phyloP scores from a whole-genome alignment of 2,113 vertebrate species.

The Eudyptes chrysolophus region DNA sequence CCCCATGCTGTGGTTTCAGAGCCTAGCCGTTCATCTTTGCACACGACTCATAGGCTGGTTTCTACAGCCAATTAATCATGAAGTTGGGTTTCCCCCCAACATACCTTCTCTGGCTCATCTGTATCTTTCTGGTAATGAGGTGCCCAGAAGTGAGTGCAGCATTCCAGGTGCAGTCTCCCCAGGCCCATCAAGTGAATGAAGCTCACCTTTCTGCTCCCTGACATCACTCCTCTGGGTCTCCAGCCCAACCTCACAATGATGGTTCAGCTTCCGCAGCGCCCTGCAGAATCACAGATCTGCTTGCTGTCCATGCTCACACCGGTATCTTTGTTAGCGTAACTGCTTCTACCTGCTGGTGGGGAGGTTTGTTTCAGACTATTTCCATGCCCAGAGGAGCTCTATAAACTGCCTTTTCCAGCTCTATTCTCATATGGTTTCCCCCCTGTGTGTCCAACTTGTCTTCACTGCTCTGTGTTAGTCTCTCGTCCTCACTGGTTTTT shows the following conservation, averaged over 20 bases:
- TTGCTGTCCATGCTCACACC: not conserved
- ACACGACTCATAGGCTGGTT: not conserved
- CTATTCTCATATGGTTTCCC: not conserved
- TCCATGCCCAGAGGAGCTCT: not conserved
- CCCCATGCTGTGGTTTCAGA: not conserved
- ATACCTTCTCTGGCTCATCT: not conserved
- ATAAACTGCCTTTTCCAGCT: not conserved
- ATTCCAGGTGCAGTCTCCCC: not conserved
- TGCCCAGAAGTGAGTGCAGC: not conserved
- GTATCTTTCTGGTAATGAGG: not conserved
- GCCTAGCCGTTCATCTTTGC: not conserved
- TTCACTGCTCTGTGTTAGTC: not conserved
- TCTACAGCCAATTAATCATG: not conserved
- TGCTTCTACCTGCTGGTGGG: not conserved
- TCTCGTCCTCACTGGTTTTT: not conserved
- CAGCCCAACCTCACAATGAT: rapidly evolving
- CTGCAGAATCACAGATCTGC: not conserved
- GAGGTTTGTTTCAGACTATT: not conserved
- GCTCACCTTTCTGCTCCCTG: not conserved
- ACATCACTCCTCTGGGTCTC: not conserved
- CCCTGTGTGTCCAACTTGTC: not conserved
- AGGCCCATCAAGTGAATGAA: not conserved
- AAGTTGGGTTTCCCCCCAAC: not conserved
- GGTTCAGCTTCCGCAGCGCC: not conserved
- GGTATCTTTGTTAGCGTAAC: not conserved